phyloP scores from a whole-genome alignment of 2,113 vertebrate genomes.

The Lamprologus lemairii region DNA sequence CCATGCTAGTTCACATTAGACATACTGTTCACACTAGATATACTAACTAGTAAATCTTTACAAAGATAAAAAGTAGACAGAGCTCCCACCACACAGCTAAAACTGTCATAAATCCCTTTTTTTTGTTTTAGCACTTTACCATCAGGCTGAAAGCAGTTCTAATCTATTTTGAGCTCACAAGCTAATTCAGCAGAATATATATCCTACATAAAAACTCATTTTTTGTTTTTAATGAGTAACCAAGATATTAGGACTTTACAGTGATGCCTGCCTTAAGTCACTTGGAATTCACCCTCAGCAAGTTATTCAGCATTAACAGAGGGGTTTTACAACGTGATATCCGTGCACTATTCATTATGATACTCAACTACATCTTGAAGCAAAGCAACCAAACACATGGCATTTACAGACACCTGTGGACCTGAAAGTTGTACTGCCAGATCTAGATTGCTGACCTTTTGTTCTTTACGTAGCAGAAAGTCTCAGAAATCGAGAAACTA shows the following conservation, averaged over 20 bases:
- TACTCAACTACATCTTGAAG: neutral
- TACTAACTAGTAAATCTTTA: neutral
- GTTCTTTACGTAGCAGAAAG: neutral
- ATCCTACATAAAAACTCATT: neutral
- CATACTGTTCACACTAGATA: neutral
- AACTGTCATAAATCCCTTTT: neutral
- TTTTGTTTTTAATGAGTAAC: neutral
- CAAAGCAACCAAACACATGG: neutral
- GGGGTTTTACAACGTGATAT: neutral
- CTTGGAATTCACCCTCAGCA: neutral
- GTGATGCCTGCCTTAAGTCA: fast-evolving
- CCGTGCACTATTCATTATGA: neutral
- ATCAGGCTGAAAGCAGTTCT: neutral
- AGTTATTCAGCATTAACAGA: neutral
- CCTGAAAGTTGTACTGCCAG: neutral
- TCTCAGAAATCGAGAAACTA: neutral
- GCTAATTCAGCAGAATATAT: neutral
- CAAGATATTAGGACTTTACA: neutral
- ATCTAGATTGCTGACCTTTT: neutral
- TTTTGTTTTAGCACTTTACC: neutral
- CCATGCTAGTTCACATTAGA: neutral
- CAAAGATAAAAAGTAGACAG: neutral
- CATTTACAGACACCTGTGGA: neutral
- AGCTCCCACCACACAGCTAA: neutral
- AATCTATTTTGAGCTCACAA: fast-evolving